Percentiles rank a stretch among this genome's conserved stretches.
Conservation (phyloP, 2,888 invertebrate genomes). For the Octonoba sinensis region DNA sequence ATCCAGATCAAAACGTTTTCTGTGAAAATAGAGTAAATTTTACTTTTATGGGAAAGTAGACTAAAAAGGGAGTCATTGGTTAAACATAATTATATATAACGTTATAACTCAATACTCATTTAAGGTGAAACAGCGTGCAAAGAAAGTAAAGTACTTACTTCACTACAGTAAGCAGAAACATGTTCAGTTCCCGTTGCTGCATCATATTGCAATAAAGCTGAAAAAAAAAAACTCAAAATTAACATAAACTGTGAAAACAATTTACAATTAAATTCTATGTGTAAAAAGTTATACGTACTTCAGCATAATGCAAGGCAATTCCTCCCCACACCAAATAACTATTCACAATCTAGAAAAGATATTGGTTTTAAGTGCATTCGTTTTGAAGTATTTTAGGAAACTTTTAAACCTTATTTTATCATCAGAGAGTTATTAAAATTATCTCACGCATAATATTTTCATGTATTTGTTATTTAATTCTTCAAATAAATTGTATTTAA, state of each 20-base stretch:
- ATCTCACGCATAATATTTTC: no score
- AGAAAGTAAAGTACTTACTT: constrained; percentile 76
- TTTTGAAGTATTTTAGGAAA: neutral
- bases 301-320: constrained; percentile 79
- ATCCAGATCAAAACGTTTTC: no score
- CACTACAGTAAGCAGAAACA: constrained; percentile 83
- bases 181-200: constrained; percentile 81
- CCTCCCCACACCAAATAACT: constrained; percentile 81
- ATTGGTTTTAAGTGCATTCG: neutral
- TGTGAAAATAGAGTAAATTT: no score
- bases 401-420: neutral
- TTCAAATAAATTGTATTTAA: no score
- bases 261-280: neutral
- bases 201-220: constrained; percentile 79
- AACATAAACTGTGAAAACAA: neutral
- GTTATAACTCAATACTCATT: no score
- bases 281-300: constrained; percentile 69
- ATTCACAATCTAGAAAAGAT: constrained; percentile 73
- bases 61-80: no score
- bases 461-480: no score
- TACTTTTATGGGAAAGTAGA: no score
- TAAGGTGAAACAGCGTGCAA: neutral
- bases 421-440: no score
- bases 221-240: constrained; percentile 51
- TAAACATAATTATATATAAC: no score